A percentile compares a stretch with the other conserved stretches of the same genome.
Evolutionary conservation across 2,113 vertebrate species (phyloP).

Genomic region (Halichoerus grypus): DNA sequence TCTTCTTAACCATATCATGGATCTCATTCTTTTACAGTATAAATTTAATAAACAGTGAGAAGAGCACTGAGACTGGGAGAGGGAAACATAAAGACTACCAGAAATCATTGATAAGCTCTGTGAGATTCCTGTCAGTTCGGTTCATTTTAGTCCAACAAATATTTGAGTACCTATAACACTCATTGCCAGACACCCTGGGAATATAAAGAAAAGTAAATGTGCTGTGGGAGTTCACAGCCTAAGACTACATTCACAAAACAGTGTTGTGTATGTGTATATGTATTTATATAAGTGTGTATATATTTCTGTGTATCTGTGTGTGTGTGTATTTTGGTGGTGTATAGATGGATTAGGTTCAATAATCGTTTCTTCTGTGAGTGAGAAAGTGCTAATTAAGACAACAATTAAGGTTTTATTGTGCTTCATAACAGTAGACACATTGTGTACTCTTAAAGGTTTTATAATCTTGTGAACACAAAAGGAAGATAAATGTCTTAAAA

Average conservation of each 20-base stretch:
- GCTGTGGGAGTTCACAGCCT: not conserved
- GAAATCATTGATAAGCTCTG: not conserved
- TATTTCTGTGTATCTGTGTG: not conserved
- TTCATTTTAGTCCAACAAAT: constrained; percentile 53
- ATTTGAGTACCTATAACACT: not conserved
- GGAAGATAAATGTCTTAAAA: constrained; percentile 51
- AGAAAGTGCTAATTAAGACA: constrained; percentile 48
- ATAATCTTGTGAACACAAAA: constrained; percentile 29
- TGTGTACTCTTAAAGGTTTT: constrained; percentile 39
- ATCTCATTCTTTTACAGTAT: constrained; percentile 36
- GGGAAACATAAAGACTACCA: not conserved
- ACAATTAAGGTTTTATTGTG: constrained; percentile 38
- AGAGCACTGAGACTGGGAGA: not conserved
- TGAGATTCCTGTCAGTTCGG: not conserved
- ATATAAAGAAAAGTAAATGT: constrained; percentile 35
- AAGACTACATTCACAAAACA: not conserved
- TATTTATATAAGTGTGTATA: not conserved
- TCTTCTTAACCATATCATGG: constrained; percentile 25
- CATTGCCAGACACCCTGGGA: not conserved
- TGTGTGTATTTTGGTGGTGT: constrained; percentile 31
- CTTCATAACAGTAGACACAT: constrained; percentile 29
- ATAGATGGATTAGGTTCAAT: constrained; percentile 39
- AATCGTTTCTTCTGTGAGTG: constrained; percentile 37
- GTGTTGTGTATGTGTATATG: not conserved
- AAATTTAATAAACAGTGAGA: constrained; percentile 16